Base-by-base conservation (phyloP, 2,888 invertebrate species). In the Escarpia spicata region DNA sequence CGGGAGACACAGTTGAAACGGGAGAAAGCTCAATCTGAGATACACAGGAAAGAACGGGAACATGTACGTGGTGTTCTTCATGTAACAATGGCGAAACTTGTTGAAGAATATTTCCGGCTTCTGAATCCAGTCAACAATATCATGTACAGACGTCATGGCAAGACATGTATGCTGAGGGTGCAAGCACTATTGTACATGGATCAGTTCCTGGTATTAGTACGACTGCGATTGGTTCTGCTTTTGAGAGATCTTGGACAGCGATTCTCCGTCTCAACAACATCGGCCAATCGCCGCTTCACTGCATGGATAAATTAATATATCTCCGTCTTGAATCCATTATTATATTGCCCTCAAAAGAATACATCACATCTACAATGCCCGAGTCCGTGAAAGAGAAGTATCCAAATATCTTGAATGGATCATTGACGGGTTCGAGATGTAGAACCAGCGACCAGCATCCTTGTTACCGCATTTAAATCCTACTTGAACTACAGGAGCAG, bases 401-500 rank as follows among this genome's bases (percentile, higher is more conserved):
- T 90, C 91, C 92, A 26, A 37, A 93, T 75, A 93, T 75, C 44
- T 90, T 26, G 92, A 92, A 45, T 91, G 44, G 90, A 92, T 93
- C 45, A 93, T 92, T 92, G 93, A 93, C 90, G 92, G 91, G 10
- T 92, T 92, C 58, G 92, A 92, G 60, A 52, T 43, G 1, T 60
- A 75, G 60, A 37, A 19, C 31, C 91, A 75, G 44, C 10, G 91
- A 43, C 92, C 92, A 58, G n/a, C 52, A 60, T 92, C 91, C 12
- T 37, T 45, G 43, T 31, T 43, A 26, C 89, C 91, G 26, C 92
- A 92, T 19, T 92, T 91, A 52, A 92, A 37, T 58, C 91, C 8
- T 92, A 92, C 44, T 91, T n/a, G 10, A 93, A n/a, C 43, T 92
- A 93, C 91, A 93, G 91, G 91, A 93, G 93, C 52, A 44, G 92